Conservation (phyloP, 2,797 vertebrate genomes). For the Erethizon dorsatum region DNA sequence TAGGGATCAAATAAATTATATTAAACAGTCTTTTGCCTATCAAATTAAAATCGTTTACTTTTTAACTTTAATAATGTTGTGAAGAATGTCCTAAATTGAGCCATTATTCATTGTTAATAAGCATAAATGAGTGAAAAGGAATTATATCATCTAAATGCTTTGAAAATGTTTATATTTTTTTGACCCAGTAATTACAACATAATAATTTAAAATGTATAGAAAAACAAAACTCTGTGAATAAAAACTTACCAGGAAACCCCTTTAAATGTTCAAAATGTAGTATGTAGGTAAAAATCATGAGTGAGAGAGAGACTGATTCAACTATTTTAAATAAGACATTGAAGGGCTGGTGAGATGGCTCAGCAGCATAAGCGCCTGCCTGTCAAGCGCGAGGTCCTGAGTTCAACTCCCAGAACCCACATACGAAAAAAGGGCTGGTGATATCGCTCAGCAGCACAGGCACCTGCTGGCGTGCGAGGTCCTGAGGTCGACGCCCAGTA, state of each 20-base stretch:
- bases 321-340: background rate
- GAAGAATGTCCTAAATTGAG: constrained; percentile 21
- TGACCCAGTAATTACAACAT: background rate
- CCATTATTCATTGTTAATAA: background rate
- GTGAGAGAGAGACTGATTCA: background rate
- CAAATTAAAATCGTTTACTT: background rate
- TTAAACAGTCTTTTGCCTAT: background rate
- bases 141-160: constrained; percentile 44
- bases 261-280: background rate
- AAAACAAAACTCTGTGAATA: background rate
- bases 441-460: no score
- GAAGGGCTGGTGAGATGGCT: background rate
- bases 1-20: constrained; percentile 7
- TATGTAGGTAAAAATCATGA: background rate
- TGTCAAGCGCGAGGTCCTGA: no score
- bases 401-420: no score
- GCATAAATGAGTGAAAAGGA: background rate
- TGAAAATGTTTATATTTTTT: background rate
- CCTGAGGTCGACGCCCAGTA: no score
- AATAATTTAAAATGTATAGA: background rate
- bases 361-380: no score
- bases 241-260: background rate
- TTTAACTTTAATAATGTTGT: background rate
- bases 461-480: no score
- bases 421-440: no score